Evolutionary conservation across 2,888 invertebrate species (phyloP).

Genomic region (Drosophila cracens): DNA sequence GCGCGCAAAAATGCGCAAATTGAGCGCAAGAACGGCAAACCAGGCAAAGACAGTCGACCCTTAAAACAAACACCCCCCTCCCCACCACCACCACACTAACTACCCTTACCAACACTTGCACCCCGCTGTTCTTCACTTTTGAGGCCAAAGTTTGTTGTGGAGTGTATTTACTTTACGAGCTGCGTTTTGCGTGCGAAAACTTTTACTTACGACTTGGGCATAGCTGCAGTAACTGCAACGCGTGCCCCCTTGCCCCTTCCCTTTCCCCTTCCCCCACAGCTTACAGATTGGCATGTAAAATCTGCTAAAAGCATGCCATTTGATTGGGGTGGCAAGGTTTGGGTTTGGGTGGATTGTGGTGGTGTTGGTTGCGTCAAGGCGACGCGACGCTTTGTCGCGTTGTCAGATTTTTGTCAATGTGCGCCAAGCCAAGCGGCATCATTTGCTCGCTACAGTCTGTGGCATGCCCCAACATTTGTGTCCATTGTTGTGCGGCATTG

Average conservation of each 20-base stretch:
- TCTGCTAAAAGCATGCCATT: slow-evolving; percentile 80
- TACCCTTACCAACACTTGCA: background rate
- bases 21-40: slow-evolving; percentile 72
- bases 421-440: slow-evolving; percentile 32
- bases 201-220: slow-evolving; percentile 78
- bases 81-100: background rate
- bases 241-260: background rate
- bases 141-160: slow-evolving; percentile 65
- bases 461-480: slow-evolving; percentile 25
- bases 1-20: slow-evolving; percentile 82
- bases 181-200: slow-evolving; percentile 80
- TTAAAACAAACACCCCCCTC: slow-evolving; percentile 2
- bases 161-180: slow-evolving; percentile 79
- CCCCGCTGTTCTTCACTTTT: background rate
- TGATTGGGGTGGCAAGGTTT: slow-evolving; percentile 21
- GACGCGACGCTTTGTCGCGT: slow-evolving; percentile 75
- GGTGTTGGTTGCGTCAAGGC: slow-evolving; percentile 39
- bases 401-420: slow-evolving; percentile 77
- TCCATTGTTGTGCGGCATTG: slow-evolving; percentile 32
- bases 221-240: slow-evolving; percentile 73
- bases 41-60: slow-evolving; percentile 12
- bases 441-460: slow-evolving; percentile 45
- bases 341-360: background rate
- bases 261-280: slow-evolving; percentile 11
- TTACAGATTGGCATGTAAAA: slow-evolving; percentile 79